phyloP scores from a whole-genome alignment of 2,113 vertebrate genomes.

The Taurulus bubalis region DNA sequence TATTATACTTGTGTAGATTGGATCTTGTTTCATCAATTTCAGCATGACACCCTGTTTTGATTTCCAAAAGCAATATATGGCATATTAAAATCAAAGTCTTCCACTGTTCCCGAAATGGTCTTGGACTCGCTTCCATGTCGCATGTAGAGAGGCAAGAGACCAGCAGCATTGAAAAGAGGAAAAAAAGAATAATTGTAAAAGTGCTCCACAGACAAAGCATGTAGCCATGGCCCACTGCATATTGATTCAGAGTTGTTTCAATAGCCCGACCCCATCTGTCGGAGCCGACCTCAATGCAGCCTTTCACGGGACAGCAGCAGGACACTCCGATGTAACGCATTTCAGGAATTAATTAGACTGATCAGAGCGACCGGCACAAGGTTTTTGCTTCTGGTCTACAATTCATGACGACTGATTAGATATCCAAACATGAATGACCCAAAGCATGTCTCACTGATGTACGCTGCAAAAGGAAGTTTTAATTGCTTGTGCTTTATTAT shows the following conservation, averaged over 20 bases:
- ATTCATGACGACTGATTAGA: conserved; percentile 10
- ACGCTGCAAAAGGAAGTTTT: too few species aligned
- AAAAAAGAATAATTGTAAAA: conserved; percentile 43
- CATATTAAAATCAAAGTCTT: conserved; percentile 22
- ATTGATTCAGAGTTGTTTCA: conserved; percentile 71
- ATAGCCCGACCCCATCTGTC: conserved; percentile 61
- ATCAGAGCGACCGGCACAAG: conserved; percentile 43
- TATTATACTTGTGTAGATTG: conserved; percentile 3
- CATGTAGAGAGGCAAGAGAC: conserved; percentile 13
- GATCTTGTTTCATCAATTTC: conserved; percentile 28
- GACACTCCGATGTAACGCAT: conserved; percentile 63
- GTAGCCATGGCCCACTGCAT: conserved; percentile 59
- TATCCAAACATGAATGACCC: conserved; percentile 7
- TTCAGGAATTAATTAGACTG: conserved; percentile 68
- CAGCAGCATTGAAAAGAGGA: conserved; percentile 2
- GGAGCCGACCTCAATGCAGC: conserved; percentile 60
- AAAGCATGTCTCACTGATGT: not conserved
- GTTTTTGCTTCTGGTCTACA: not conserved
- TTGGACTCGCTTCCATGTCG: conserved; percentile 11
- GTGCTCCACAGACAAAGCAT: conserved; percentile 63
- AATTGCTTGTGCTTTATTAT: not conserved
- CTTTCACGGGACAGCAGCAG: conserved; percentile 70
- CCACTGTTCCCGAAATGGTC: not conserved
- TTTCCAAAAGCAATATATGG: conserved; percentile 35
- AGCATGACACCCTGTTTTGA: conserved; percentile 4